phyloP scores from a whole-genome alignment of 2,113 vertebrate species.

The Burhinus bistriatus region DNA sequence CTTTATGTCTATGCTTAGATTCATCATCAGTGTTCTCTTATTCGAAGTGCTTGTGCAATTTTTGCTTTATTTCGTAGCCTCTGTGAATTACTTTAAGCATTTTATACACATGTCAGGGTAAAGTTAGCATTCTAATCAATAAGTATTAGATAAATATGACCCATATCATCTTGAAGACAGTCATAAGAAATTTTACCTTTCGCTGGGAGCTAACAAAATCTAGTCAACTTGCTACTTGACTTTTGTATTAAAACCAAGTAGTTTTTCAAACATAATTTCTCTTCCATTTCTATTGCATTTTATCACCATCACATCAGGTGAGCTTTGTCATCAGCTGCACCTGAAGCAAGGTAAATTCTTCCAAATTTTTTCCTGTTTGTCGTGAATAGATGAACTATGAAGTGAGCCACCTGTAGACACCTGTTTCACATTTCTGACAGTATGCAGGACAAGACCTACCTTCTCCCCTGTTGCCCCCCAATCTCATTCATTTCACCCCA shows the following conservation, averaged over 20 bases:
- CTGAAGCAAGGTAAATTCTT: background rate
- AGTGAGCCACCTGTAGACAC: background rate
- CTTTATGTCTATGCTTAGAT: conserved; percentile 26
- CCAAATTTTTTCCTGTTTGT: background rate
- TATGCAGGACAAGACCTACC: background rate
- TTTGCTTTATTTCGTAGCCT: background rate
- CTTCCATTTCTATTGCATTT: background rate
- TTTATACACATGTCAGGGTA: background rate
- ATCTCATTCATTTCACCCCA: background rate
- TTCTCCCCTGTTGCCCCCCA: background rate
- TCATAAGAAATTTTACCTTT: background rate
- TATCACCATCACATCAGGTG: background rate
- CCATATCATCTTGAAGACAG: background rate
- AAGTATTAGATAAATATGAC: conserved; percentile 18
- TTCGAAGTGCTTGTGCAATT: background rate
- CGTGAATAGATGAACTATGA: background rate
- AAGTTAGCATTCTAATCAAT: conserved; percentile 27
- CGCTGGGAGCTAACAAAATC: background rate
- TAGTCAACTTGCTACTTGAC: background rate
- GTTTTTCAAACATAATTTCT: background rate
- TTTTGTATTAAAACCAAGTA: background rate
- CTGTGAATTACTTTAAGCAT: conserved; percentile 12
- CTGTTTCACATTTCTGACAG: background rate
- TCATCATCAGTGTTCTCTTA: background rate
- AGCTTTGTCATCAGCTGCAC: background rate